phyloP scores from a whole-genome alignment of 2,888 invertebrate genomes.

The Sipha maydis region DNA sequence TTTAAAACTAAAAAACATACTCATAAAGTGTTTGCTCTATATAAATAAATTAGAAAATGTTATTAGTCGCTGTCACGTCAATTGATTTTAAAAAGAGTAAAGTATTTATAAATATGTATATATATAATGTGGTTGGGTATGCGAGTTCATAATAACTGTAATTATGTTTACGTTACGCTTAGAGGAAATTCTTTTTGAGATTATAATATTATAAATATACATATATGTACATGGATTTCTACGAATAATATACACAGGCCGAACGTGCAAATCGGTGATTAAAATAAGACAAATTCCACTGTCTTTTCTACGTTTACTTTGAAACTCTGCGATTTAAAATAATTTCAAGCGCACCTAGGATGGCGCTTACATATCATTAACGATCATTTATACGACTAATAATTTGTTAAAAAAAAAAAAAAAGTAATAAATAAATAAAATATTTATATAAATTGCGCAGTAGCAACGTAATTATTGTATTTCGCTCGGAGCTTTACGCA shows the following conservation, averaged over 20 bases:
- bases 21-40: not conserved
- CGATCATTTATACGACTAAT: not conserved
- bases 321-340: not conserved
- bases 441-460: not conserved
- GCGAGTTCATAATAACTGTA: not conserved
- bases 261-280: not conserved
- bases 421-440: not conserved
- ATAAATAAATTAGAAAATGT: not conserved
- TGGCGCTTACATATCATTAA: not conserved
- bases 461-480: not conserved
- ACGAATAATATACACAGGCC: not conserved
- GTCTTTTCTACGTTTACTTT: no score
- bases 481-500: not conserved
- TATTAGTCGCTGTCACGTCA: not conserved
- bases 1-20: not conserved
- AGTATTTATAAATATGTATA: not conserved
- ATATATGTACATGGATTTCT: no score
- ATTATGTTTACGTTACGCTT: not conserved
- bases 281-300: not conserved
- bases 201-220: not conserved
- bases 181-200: not conserved
- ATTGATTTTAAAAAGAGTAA: not conserved
- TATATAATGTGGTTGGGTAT: not conserved
- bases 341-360: not conserved
- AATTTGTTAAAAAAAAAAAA: not conserved